Conservation (phyloP, 2,888 invertebrate species). For the Drosophila yooni region DNA sequence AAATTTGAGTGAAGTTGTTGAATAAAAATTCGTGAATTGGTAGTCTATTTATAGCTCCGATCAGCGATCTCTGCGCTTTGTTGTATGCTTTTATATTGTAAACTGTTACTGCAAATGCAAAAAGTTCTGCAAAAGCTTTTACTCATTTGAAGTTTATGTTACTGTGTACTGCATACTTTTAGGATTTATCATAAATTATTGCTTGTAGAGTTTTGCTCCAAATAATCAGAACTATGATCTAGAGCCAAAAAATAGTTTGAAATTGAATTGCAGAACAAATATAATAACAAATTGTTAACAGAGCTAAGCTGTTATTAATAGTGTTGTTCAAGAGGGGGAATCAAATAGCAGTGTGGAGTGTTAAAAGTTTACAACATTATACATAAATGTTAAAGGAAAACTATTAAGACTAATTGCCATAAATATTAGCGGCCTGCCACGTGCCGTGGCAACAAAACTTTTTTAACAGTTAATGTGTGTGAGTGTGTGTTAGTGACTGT, state of each 20-base stretch:
- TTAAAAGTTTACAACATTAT: conserved; percentile 60
- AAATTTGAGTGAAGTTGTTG: neutral
- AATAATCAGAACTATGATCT: neutral
- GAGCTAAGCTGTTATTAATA: conserved; percentile 54
- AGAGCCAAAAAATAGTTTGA: neutral
- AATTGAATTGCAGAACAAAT: conserved; percentile 23
- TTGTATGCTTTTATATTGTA: neutral
- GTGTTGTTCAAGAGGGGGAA: neutral
- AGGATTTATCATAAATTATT: neutral
- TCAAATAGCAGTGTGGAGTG: conserved; percentile 7
- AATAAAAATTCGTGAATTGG: neutral
- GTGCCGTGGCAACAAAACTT: conserved; percentile 55
- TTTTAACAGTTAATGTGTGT: conserved; percentile 28
- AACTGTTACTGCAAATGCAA: too few relatives aligned
- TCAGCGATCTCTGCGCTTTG: neutral
- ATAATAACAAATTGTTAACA: conserved; percentile 61
- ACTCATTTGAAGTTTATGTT: too few relatives aligned
- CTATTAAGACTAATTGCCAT: conserved; percentile 79
- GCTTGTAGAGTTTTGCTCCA: neutral
- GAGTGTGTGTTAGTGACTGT: conserved; percentile 14
- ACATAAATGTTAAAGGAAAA: conserved; percentile 70
- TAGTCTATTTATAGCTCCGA: neutral
- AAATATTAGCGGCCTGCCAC: conserved; percentile 76
- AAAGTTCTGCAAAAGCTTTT: conserved; percentile 10
- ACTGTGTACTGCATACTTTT: conserved; percentile 45